Evolutionary conservation across 2,797 vertebrate genomes (phyloP).

Genomic region (Xenopus petersii): DNA sequence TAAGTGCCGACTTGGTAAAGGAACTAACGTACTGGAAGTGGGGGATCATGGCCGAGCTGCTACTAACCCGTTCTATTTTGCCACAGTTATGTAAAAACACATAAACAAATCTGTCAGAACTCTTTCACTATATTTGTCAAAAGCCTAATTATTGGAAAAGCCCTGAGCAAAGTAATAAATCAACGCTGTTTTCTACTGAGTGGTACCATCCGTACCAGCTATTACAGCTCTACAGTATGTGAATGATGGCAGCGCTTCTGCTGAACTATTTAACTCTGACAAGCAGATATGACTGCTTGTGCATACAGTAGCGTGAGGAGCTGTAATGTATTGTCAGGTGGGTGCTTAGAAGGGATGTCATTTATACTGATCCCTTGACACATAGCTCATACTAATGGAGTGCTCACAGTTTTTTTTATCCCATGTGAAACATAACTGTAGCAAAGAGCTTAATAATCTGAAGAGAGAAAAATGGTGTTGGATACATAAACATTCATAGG

Average conservation of each 20-base stretch:
- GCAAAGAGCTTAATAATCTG: slow-evolving; percentile 62
- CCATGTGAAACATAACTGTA: slow-evolving; percentile 52
- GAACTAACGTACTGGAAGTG: slow-evolving; percentile 63
- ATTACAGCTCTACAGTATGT: no score
- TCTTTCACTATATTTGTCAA: not conserved
- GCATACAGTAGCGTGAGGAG: not conserved
- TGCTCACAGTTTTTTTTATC: slow-evolving; percentile 2
- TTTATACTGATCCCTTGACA: not conserved
- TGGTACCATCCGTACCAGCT: no score
- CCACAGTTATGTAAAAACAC: slow-evolving; percentile 55
- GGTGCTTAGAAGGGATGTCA: not conserved
- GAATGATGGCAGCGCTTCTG: no score
- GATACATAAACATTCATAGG: slow-evolving; percentile 40
- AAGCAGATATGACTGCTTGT: not conserved
- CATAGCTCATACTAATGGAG: not conserved
- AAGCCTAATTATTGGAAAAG: not conserved
- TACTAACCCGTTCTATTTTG: slow-evolving; percentile 69
- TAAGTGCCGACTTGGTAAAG: slow-evolving; percentile 76
- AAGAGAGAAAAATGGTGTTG: slow-evolving; percentile 58
- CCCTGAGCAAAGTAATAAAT: not conserved
- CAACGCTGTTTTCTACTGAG: no score
- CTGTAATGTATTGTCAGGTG: not conserved
- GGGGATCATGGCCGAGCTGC: slow-evolving; percentile 54
- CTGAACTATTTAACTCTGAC: not conserved
- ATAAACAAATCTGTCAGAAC: not conserved